Evolutionary conservation across 2,113 vertebrate genomes (phyloP).

Genomic region (Siphamia tubifer): DNA sequence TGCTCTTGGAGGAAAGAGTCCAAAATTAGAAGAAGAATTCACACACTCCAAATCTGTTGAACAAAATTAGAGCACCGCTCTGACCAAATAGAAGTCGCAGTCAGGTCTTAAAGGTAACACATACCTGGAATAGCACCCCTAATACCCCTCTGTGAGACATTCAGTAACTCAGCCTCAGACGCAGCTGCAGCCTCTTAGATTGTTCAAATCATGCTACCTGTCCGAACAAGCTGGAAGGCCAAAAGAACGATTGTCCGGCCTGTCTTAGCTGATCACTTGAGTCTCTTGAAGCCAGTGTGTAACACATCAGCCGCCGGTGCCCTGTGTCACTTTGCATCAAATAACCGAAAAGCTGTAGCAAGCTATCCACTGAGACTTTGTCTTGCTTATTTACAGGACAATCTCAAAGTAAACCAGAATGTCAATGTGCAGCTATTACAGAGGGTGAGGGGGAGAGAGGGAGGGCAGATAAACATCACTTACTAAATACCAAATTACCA

Average conservation of each 20-base stretch:
- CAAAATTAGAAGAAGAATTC: too few relatives aligned
- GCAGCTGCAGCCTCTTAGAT: neutral
- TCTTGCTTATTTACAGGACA: constrained; percentile 31
- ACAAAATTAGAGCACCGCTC: too few relatives aligned
- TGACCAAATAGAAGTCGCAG: too few relatives aligned
- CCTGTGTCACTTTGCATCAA: constrained; percentile 4
- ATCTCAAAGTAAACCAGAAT: constrained; percentile 20
- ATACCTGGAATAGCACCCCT: neutral
- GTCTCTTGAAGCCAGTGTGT: neutral
- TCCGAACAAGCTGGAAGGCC: neutral
- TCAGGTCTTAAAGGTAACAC: neutral
- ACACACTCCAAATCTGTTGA: too few relatives aligned
- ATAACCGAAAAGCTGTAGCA: neutral
- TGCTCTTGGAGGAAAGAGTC: too few relatives aligned
- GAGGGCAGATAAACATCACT: constrained; percentile 63
- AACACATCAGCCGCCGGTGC: neutral
- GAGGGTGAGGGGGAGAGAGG: constrained; percentile 7
- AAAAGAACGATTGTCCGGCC: neutral
- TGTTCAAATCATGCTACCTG: neutral
- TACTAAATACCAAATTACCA: constrained; percentile 70
- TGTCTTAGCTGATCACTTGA: neutral
- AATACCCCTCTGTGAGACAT: neutral
- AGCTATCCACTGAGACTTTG: neutral
- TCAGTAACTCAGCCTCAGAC: neutral
- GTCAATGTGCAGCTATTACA: constrained; percentile 17